These are phyloP conservation scores for Balaeniceps rex DNA, from an alignment of 2,113 vertebrate genomes.

Conservation along the genomic window DNA sequence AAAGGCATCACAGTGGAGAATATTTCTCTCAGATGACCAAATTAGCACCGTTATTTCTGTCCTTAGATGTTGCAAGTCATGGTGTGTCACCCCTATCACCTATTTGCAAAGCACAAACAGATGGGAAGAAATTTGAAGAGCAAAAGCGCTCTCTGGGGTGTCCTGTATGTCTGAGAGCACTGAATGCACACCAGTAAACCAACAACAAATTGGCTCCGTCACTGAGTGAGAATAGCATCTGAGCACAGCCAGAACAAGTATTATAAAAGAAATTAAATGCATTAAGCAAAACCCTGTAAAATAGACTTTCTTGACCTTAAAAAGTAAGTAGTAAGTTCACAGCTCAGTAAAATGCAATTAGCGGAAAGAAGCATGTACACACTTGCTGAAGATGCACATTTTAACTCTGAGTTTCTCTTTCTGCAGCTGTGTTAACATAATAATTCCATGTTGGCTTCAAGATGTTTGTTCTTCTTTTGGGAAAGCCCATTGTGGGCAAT, in stretches of 20 bases:
- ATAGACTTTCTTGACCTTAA: slow-evolving; percentile 22
- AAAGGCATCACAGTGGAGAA: neutral
- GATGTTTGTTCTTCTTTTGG: neutral
- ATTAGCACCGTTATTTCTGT: neutral
- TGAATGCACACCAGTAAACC: neutral
- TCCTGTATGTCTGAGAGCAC: neutral
- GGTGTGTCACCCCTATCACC: neutral
- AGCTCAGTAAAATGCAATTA: neutral
- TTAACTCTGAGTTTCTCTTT: neutral
- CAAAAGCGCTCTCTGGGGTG: neutral
- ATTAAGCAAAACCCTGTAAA: slow-evolving; percentile 6
- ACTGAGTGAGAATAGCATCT: neutral
- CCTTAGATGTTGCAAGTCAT: neutral
- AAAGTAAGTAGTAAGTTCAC: neutral
- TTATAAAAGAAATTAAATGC: neutral
- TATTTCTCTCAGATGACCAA: neutral
- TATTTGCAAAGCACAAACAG: slow-evolving; percentile 18
- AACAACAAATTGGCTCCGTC: neutral
- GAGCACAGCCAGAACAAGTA: neutral
- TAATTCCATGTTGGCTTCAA: neutral
- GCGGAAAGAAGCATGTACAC: neutral
- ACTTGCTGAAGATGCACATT: neutral
- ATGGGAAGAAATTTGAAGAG: slow-evolving; percentile 11
- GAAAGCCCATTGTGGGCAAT: neutral
- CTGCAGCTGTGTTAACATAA: neutral